Base-by-base conservation (phyloP, 2,888 invertebrate species). In the Agrilus mali region DNA sequence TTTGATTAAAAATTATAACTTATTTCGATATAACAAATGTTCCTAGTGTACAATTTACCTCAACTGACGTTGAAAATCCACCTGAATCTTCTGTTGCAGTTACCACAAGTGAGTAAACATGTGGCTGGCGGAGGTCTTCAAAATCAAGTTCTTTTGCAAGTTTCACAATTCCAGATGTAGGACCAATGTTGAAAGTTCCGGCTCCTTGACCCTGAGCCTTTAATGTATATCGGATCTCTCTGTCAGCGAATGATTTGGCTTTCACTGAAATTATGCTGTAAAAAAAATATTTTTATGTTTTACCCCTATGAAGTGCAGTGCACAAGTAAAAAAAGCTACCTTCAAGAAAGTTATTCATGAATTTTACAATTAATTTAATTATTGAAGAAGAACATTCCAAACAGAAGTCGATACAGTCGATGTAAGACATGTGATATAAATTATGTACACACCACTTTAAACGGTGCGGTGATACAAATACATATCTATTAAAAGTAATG, bases 21-120 rank as follows among this genome's bases (percentile, higher is more conserved):
- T 37, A 13, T 36, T 22, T 22, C 15, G 39, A 42, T 36, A 35
- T 38, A 44, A 6, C 20, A 20, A 48, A 44, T 47, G 47, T 51
- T 49, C n/a, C n/a, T n/a, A n/a, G n/a, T n/a, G n/a, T n/a, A n/a
- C n/a, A n/a, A n/a, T 48, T 56, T 70, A 90, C 90, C 79, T 93
- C 93, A 50, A 93, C 92, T 36, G 89, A 87, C 20, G 92, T 93
- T 16, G 92, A 92, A 66, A 94, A 93, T 46, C 94, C 94, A 41
- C 94, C 94, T n/a, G 92, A 93, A 67, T 94, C 94, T 68, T 96
- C 96, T 1, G 94, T 94, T 20, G 94, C 94, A 3, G 90, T 93
- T 41, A 95, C 92, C 51, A 87, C 82, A 50, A 97, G 70, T 7
- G 90, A 87, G 64, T 95, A 96, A 47, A 90, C 86, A 59, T 93